phyloP scores from a whole-genome alignment of 1,140 invertebrate species.

The Philopotamus ludificatus region DNA sequence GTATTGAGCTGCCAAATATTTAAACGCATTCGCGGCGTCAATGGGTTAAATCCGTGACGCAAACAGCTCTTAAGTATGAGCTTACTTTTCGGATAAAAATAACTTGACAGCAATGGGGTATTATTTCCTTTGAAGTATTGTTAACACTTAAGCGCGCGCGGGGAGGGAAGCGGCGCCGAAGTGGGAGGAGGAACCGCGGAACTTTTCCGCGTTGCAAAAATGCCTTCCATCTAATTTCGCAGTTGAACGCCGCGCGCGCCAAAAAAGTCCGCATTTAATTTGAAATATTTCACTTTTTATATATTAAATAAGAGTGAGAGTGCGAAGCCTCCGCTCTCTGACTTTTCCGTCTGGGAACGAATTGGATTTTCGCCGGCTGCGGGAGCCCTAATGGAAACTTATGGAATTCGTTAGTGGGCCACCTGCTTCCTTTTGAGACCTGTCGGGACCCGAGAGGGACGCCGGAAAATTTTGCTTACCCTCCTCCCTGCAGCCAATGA shows the following conservation, averaged over 20 bases:
- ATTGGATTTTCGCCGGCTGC: constrained; percentile 20
- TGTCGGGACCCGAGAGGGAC: not conserved
- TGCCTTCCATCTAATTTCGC: constrained; percentile 12
- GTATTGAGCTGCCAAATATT: constrained; percentile 12
- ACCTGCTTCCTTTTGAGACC: constrained; percentile 20
- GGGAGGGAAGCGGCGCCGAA: not conserved
- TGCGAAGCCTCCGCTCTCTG: constrained; percentile 16
- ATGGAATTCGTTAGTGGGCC: constrained; percentile 33
- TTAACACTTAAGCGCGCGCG: not conserved
- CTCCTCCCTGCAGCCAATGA: too few relatives aligned
- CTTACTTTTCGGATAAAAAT: too few relatives aligned
- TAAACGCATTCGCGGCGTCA: too few relatives aligned
- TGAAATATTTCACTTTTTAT: constrained; percentile 29
- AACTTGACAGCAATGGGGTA: too few relatives aligned
- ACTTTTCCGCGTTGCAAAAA: not conserved
- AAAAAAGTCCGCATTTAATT: constrained; percentile 10
- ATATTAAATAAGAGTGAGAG: constrained; percentile 19
- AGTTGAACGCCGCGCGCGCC: not conserved
- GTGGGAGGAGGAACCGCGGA: too few relatives aligned
- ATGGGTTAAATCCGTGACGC: too few relatives aligned
- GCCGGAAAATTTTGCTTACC: not conserved
- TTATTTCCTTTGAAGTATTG: not conserved
- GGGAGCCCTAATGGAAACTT: constrained; percentile 31
- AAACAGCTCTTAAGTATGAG: too few relatives aligned
- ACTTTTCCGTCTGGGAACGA: constrained; percentile 16